Base-by-base conservation (phyloP, 2,888 invertebrate genomes). In the Tachina fera region DNA sequence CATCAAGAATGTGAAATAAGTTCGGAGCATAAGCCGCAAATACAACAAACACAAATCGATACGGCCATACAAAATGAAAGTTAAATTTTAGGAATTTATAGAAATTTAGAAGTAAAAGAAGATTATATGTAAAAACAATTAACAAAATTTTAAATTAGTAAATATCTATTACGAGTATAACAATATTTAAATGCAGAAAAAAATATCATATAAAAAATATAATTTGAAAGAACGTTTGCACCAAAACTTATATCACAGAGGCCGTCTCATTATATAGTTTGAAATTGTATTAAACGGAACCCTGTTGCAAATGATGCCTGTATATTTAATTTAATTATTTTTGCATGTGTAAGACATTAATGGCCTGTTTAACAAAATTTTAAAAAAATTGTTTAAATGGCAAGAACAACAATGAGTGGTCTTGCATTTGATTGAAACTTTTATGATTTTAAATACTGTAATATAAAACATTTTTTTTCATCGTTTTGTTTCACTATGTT, bases 1-100 rank as follows among this genome's bases (percentile, higher is more conserved):
- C 84, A 84, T 87, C 86, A 78, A 83, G 86, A 79, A 77, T 58
- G 67, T 4, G 86, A 86, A 76, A 72, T 83, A 63, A 71, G 70
- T 47, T 75, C 74, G 14, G 83, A 86, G 1, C 71, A 74, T 49
- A 82, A 83, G 22, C 53, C 22, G 19, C 86, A 83, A 83, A 60
- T 83, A 31, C 83, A 83, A n/a, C 83, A 83, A n/a, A 58, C 76
- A 10, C 75, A 86, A 67, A 75, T 83, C 14, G 79, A 83, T 63
- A 83, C 70, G 53, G 72, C 58, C 49, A 49, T 75, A 53, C 86
- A 82, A 61, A 76, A 75, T 71, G 82, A 86, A 65, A 78, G 67
- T 78, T 85, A 85, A 82, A 85, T 84, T 53, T 56, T 56, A 75
- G 47, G 58, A 79, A 70, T 81, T 80, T 77, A 72, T 58, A 39